Conservation (phyloP, 64 coral and sea anemone genomes). For the Exaiptasia diaphana region DNA sequence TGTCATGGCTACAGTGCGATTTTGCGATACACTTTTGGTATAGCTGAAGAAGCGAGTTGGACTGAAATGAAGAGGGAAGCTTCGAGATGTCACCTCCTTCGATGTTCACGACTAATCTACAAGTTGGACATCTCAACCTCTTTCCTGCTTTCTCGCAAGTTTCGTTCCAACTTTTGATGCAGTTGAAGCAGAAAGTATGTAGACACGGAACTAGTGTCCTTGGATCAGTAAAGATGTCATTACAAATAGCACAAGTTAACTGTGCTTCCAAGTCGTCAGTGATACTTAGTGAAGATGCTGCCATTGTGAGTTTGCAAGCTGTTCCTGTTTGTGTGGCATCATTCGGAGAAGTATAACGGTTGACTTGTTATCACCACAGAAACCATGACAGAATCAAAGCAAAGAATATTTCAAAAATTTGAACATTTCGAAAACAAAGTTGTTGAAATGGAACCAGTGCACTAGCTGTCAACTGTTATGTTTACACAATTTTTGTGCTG, state of each 20-base stretch:
- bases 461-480: no score
- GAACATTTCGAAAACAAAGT: no score
- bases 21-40: background rate
- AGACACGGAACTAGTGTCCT: constrained; percentile 12
- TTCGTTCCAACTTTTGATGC: background rate
- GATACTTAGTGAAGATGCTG: background rate
- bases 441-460: no score
- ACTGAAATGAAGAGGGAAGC: background rate
- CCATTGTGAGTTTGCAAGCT: no score
- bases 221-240: background rate
- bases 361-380: no score
- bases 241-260: background rate
- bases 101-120: background rate
- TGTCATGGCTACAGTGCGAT: background rate
- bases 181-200: background rate
- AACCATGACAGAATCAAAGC: no score
- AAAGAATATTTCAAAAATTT: no score
- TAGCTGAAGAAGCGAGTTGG: background rate
- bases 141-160: background rate
- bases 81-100: background rate
- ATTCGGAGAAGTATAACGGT: no score
- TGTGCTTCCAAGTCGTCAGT: background rate
- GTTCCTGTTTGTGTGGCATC: no score
- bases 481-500: no score
- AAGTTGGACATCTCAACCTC: background rate